Evolutionary conservation across 2,797 vertebrate species (phyloP), one percentile per base, ranked within the genome.

Genomic region (Fistularia tabacaria): DNA sequence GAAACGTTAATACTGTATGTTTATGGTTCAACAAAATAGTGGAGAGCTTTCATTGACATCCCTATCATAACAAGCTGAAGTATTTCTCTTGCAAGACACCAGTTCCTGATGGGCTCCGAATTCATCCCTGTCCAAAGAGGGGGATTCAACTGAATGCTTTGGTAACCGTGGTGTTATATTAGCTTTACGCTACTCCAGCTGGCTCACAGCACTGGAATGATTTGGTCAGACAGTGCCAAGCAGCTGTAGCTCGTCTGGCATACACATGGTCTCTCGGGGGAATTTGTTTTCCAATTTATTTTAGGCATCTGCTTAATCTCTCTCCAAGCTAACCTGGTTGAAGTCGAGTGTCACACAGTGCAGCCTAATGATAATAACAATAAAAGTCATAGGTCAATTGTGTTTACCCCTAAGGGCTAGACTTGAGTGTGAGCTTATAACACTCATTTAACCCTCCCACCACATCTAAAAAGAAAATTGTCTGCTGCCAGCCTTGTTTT

Each of bases 251-350:
- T 59, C 42, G 43, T 54, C 62, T 52, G 63, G 63, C 63, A 57
- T 53, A 45, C 44, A 41, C 10, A 8, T 45, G 1, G 48, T 61
- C 66, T 76, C 75, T 42, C 57, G 14, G 59, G 74, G 68, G 72
- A 79, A 76, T 83, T 79, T 74, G 58, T 78, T 85, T 84, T 81
- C 63, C 72, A 66, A 74, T 88, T 87, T 77, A 57, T 86, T 76
- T 72, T 66, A 70, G 72, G 77, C 77, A 81, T 86, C 81, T 84
- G 80, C 47, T 84, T 84, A 84, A 85, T 81, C 74, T 83, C 77
- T 66, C 68, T 68, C 66, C 64, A 70, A 82, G 83, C 79, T 82
- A 79, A 76, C 78, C 70, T 74, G 74, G 71, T 81, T 83, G 73
- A 81, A 82, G 75, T 68, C 71, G 56, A 62, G 77, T 75, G 76